phyloP scores from a whole-genome alignment of 2,113 vertebrate genomes.

The Malurus alboscapulatus region DNA sequence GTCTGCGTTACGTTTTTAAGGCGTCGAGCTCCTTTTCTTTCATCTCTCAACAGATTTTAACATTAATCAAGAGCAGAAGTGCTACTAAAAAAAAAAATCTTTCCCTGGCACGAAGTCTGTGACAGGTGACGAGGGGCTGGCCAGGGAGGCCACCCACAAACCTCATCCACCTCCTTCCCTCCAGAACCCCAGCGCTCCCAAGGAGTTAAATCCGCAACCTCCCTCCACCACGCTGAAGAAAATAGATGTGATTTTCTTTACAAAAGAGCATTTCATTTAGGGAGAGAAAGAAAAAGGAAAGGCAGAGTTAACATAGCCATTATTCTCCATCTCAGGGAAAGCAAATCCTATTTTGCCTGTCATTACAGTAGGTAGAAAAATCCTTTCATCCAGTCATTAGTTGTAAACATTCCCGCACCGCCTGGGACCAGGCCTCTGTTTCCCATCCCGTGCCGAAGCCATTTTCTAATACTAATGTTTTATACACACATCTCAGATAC shows the following conservation, averaged over 20 bases:
- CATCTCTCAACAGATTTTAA: background rate
- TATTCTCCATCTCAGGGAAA: constrained; percentile 79
- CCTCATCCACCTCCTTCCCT: background rate
- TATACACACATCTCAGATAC: constrained; percentile 83
- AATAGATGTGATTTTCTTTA: constrained; percentile 81
- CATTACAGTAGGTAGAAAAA: constrained; percentile 80
- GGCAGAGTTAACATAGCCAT: constrained; percentile 77
- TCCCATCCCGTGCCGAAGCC: constrained; percentile 77
- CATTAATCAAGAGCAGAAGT: background rate
- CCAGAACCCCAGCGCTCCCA: background rate
- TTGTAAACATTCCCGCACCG: constrained; percentile 79
- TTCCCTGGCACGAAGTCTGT: background rate
- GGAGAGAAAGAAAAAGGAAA: constrained; percentile 66
- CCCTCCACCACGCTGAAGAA: constrained; percentile 53
- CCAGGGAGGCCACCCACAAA: constrained; percentile 16
- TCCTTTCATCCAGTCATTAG: constrained; percentile 83
- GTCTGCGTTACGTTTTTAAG: background rate
- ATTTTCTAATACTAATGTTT: constrained; percentile 86
- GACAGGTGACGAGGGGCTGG: constrained; percentile 21
- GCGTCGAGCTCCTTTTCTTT: background rate
- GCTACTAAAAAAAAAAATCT: background rate
- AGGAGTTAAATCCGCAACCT: constrained; percentile 66
- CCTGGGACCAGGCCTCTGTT: constrained; percentile 79
- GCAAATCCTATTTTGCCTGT: constrained; percentile 81
- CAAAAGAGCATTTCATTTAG: constrained; percentile 82